A percentile compares a stretch with the other conserved stretches of the same genome.
Conservation (phyloP, 1,140 invertebrate genomes). For the Venturia canescens region DNA sequence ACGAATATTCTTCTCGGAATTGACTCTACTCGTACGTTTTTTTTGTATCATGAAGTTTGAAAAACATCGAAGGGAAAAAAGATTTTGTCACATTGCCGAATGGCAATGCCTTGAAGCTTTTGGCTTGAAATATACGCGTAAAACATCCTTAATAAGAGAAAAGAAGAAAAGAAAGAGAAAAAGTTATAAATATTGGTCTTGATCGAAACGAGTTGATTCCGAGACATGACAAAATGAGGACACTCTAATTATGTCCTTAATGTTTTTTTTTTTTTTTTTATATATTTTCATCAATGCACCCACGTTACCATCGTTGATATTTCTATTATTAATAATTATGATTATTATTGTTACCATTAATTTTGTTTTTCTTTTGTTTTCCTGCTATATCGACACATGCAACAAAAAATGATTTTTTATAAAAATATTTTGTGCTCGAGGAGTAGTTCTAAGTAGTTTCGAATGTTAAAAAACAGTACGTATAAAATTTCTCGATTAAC, state of each 20-base stretch:
- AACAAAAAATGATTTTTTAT: constrained; percentile 4
- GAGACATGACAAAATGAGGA: not conserved
- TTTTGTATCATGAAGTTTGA: too few species aligned
- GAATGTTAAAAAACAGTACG: constrained; percentile 1
- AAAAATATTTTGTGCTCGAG: not conserved
- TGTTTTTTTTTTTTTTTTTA: not conserved
- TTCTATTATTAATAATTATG: too few species aligned
- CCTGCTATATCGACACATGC: not conserved
- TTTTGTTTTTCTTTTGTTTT: not conserved
- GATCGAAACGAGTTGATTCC: not conserved
- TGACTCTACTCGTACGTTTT: too few species aligned
- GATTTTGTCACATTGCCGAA: too few species aligned
- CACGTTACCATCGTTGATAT: not conserved
- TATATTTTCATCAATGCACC: not conserved
- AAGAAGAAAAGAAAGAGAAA: not conserved
- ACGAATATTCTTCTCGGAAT: too few species aligned
- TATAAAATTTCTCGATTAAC: not conserved
- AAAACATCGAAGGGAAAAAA: too few species aligned
- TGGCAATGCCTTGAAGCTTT: too few species aligned
- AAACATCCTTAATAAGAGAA: not conserved
- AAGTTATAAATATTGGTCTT: too few species aligned
- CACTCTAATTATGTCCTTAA: too few species aligned
- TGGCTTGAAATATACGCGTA: too few species aligned
- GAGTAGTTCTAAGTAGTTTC: not conserved
- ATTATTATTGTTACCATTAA: too few species aligned